Evolutionary conservation across 2,888 invertebrate species (phyloP), one percentile per base, ranked within the genome.

Genomic region (Eristalis pertinax): DNA sequence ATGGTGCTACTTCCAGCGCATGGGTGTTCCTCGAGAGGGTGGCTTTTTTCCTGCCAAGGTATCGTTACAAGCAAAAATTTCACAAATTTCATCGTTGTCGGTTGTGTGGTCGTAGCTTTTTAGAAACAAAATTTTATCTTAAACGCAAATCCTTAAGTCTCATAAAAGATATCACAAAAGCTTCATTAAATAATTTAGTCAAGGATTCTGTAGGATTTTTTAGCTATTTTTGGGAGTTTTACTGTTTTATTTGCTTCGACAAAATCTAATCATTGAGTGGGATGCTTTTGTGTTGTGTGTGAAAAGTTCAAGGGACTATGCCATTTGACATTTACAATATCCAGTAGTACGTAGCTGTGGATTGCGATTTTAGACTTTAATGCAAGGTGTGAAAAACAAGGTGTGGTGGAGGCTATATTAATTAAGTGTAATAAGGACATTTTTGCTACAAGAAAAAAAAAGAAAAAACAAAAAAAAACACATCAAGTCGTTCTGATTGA

Each of bases 51-150:
- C 35, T 72, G 67, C 58, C 62, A 79, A 83, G 70, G 67, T 86
- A 82, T 86, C 78, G 56, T 81, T 75, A 75, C 74, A 86, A 63
- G 82, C 83, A 87, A 84, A 92, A 91, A 92, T 91, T 91, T 92
- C 92, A 91, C 92, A 92, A 92, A 91, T 91, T 92, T 92, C 92
- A 91, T 91, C 91, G 92, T 91, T 91, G 91, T 92, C 92, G 92
- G 92, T 92, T 92, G 92, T 92, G 91, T 92, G 90, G 90, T 90
- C 90, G 90, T 90, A 89, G 90, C 89, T 89, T 90, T 89, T 90
- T 89, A 83, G 89, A 88, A 88, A 89, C 89, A 89, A 89, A 85
- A 77, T 84, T 87, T 87, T 83, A 76, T 84, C 84, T 69, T 87
- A 76, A 83, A 80, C 60, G 76, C n/a, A 43, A 79, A 29, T 80